Evolutionary conservation across 2,797 vertebrate genomes (phyloP).

Genomic region (Pyrocephalus nanus): DNA sequence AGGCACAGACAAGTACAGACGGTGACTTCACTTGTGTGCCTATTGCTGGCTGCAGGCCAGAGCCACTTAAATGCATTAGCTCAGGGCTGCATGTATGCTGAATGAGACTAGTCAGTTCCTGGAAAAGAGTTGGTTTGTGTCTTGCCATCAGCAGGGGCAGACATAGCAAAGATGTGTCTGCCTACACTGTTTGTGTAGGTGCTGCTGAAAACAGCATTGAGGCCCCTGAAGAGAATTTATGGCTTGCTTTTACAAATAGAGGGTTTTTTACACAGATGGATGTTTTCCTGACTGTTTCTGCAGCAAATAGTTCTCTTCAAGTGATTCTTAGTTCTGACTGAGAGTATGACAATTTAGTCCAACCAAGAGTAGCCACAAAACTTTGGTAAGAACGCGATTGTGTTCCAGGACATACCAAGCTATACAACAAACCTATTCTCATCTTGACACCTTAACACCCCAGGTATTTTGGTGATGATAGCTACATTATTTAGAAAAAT

Average conservation of each 20-base stretch:
- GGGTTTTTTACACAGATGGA: not conserved
- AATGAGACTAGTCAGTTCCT: not conserved
- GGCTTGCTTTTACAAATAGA: not conserved
- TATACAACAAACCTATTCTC: not conserved
- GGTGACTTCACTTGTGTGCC: not conserved
- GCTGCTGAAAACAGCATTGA: not conserved
- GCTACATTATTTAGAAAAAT: not conserved
- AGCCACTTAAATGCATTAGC: not conserved
- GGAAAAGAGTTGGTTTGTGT: not conserved
- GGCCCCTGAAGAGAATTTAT: not conserved
- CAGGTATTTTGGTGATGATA: constrained; percentile 14
- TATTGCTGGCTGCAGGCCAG: not conserved
- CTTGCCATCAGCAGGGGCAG: not conserved
- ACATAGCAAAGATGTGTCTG: not conserved
- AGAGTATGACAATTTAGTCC: not conserved
- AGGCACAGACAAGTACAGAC: not conserved
- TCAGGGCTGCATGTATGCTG: not conserved
- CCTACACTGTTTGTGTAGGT: not conserved
- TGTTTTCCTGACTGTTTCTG: not conserved
- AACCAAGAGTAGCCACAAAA: not conserved
- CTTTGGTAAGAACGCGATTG: not conserved
- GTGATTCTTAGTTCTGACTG: not conserved
- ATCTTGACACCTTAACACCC: not conserved
- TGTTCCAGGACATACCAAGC: not conserved
- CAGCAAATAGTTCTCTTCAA: not conserved